A percentile compares a stretch with the other conserved stretches of the same genome.
These are phyloP conservation scores for Varecia variegata DNA, from an alignment of 2,797 vertebrate genomes.

Conservation along the genomic window DNA sequence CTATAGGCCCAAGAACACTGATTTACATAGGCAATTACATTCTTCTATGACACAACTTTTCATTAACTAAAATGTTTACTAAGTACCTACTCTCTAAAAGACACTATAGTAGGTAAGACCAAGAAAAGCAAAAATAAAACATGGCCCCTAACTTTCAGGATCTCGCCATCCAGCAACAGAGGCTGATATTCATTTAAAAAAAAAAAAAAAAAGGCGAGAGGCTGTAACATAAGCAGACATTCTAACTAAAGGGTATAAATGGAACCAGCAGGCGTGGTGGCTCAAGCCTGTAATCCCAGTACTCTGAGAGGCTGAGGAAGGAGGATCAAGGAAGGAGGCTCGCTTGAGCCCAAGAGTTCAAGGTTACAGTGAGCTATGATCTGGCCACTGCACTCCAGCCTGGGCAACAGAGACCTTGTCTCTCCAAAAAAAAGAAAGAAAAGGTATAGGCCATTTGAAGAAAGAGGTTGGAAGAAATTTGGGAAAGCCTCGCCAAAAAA, in stretches of 20 bases:
- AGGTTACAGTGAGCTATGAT: neutral
- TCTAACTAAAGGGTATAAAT: neutral
- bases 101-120: neutral
- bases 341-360: no score
- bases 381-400: no score
- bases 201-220: no score
- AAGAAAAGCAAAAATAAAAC: conserved; percentile 2
- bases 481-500: neutral
- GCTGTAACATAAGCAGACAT: neutral
- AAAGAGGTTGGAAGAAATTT: neutral
- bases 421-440: no score
- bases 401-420: no score
- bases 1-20: neutral
- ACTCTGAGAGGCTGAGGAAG: no score
- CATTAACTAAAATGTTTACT: conserved; percentile 30
- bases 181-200: neutral
- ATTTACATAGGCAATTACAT: neutral
- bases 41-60: neutral
- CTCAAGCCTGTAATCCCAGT: no score
- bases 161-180: neutral
- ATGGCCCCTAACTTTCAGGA: neutral
- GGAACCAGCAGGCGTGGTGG: no score
- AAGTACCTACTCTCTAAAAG: conserved; percentile 14
- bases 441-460: no score
- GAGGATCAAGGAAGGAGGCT: no score